Evolutionary conservation across 1,140 invertebrate genomes (phyloP), one percentile per base, ranked within the genome.

Genomic region (Vollenhovia emeryi): DNA sequence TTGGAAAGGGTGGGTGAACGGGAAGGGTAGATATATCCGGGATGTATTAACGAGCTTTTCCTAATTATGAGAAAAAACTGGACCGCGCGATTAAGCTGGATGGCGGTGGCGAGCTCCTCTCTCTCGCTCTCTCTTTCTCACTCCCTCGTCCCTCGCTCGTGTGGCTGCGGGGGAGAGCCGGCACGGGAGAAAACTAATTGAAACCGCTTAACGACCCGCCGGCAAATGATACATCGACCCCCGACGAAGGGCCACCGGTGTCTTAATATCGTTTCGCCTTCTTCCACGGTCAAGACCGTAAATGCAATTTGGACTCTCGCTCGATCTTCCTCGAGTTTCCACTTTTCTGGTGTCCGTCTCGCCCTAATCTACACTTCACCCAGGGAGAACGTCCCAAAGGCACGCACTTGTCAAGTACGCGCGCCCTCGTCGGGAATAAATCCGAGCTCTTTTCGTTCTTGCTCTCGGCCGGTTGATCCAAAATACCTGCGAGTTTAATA

Each of bases 221-320:
- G 91, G 92, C 92, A 94, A 94, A 94, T 95, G 94, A 95, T 95
- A 94, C 94, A 95, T 95, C 93, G 93, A 93, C 91, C 88, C n/a
- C 80, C 68, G 88, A 87, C 90, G 91, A 90, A 93, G 93, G 90
- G 91, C 87, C 89, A 87, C 87, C 78, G 73, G 55, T 90, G 91
- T 94, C 93, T 94, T 94, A 93, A 94, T 94, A 94, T 93, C 93
- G 91, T 94, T 94, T 93, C 92, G 89, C 92, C 91, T 93, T 94
- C 84, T 87, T 89, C 82, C 83, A 86, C 43, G 84, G 85, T 68
- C 78, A 76, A 85, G 75, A 76, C 69, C 40, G 71, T 57, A 69
- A 52, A 80, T 88, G 84, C 87, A 91, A 90, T 91, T 91, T 88
- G 50, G 57, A 68, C 57, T 84, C 57, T 50, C 71, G 71, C 48